Base-by-base conservation (phyloP, 2,113 vertebrate species). In the Apteryx mantelli region DNA sequence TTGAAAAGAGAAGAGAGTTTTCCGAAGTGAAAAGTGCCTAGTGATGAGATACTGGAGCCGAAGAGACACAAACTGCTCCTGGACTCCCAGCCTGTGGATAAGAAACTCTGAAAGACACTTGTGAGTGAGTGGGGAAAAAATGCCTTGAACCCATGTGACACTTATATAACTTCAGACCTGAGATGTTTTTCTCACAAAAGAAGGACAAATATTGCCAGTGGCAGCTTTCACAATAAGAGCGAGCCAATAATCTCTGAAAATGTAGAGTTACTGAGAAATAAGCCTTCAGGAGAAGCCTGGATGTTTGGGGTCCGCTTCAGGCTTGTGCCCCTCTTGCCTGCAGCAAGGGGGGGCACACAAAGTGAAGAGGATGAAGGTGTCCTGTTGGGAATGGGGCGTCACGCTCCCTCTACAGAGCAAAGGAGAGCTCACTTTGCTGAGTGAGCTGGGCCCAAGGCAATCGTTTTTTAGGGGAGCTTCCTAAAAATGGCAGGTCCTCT, bases 111-210 rank as follows among this genome's bases (percentile, higher is more conserved):
- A 26, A 85, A 85, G 96, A 95, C 87, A 82, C 97, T 95, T 92
- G 40, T 26, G 93, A 95, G 96, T 96, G 95, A 95, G 94, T 93
- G 94, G 83, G 91, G 69, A 77, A 95, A 95, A 95, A 94, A 95
- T 91, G 93, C 84, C 93, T 91, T 77, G 96, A 95, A 97, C 60
- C 44, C 94, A 78, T 83, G 89, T 97, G 96, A 97, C 94, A 81
- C 82, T 97, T 95, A 79, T 2, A 26, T 96, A 97, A 95, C 93
- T 93, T 94, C 32, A 60, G 93, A 93, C 89, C 70, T 0, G 14
- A 94, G 89, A 95, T 97, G 81, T 93, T 97, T 95, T 89, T 86
- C 78, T 94, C 63, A 46, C 60, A 75, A 83, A 96, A 89, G 85
- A 70, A 95, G 87, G 91, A 95, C 20, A 2, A 95, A 42, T 66